Conservation (phyloP, 2,888 invertebrate genomes). For the Willowsia nigromaculata region DNA sequence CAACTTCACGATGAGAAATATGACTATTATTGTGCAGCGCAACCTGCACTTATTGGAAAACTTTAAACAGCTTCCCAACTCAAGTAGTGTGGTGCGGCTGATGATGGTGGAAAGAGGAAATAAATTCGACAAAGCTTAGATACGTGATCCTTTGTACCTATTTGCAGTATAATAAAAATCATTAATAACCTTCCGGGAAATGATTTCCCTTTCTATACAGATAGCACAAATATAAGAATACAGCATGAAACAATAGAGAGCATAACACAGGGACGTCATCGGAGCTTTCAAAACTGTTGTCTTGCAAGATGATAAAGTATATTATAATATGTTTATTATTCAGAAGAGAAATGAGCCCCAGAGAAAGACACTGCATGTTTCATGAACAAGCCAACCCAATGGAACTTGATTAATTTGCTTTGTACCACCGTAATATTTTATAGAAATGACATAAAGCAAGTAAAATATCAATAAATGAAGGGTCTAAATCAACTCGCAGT, state of each 20-base stretch:
- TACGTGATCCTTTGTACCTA: neutral
- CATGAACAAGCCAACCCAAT: neutral
- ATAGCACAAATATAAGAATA: no score
- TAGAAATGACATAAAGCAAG: neutral
- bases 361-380: neutral
- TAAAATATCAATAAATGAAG: conserved; percentile 29
- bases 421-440: conserved; percentile 15
- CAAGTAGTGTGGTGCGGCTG: neutral
- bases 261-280: neutral
- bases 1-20: neutral
- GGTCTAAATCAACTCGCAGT: neutral
- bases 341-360: neutral
- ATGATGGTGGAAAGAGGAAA: neutral
- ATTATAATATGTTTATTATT: conserved; percentile 14
- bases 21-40: neutral
- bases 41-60: neutral
- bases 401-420: conserved; percentile 18
- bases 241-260: no score
- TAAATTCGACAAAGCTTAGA: neutral
- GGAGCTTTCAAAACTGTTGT: neutral
- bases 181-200: no score
- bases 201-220: no score
- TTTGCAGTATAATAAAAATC: neutral
- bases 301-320: neutral
- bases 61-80: neutral